Percentiles rank a stretch among this genome's conserved stretches.
Evolutionary conservation across 1,140 invertebrate genomes (phyloP).

Genomic region (Mesaphorura yosii): DNA sequence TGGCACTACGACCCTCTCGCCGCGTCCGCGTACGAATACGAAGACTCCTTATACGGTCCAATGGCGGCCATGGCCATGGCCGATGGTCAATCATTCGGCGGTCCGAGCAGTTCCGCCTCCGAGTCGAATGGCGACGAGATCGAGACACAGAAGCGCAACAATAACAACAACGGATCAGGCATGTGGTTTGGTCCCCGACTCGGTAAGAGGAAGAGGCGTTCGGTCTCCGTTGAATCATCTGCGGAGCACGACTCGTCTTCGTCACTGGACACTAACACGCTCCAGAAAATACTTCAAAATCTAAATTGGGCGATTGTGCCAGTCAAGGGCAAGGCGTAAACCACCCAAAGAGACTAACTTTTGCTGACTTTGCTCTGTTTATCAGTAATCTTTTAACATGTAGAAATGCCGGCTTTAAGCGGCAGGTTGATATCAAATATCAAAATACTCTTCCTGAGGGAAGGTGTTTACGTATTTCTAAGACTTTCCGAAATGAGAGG

Average conservation of each 20-base stretch:
- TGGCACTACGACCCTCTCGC: constrained; percentile 20
- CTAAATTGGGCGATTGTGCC: constrained; percentile 32
- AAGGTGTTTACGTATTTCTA: too few relatives aligned
- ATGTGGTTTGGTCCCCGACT: constrained; percentile 32
- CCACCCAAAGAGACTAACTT: too few relatives aligned
- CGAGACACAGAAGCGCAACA: constrained; percentile 22
- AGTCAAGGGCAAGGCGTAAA: constrained; percentile 23
- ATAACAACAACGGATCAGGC: constrained; percentile 10
- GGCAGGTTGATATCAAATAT: too few relatives aligned
- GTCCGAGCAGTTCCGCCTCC: background rate
- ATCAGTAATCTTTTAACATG: too few relatives aligned
- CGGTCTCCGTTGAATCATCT: constrained; percentile 4
- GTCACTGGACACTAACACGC: constrained; percentile 23
- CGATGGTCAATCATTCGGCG: background rate
- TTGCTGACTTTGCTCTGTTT: too few relatives aligned
- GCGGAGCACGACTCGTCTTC: constrained; percentile 9
- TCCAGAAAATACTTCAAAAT: constrained; percentile 29
- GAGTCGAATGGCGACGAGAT: constrained; percentile 2
- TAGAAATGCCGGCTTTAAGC: too few relatives aligned
- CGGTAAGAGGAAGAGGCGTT: constrained; percentile 26
- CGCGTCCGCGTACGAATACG: constrained; percentile 23
- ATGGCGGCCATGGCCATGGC: background rate
- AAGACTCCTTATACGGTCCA: constrained; percentile 18
- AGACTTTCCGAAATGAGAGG: too few relatives aligned
- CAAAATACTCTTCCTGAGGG: too few relatives aligned